Percentiles rank a stretch among this genome's conserved stretches.
Evolutionary conservation across 2,797 vertebrate genomes (phyloP).

Genomic region (Danio albolineatus): DNA sequence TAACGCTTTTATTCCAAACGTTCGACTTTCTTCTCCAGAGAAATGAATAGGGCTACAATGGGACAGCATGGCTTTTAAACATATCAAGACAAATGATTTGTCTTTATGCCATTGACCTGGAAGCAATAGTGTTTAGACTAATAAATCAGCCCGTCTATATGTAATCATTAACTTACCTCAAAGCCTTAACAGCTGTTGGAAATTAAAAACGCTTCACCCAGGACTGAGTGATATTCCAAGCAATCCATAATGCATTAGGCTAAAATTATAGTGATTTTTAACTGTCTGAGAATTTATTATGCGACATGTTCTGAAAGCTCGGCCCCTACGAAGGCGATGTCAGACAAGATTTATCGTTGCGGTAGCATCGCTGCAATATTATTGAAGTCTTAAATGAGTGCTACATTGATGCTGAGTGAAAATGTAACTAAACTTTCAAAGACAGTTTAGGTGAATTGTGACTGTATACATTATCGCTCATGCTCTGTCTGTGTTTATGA

Average conservation of each 20-base stretch:
- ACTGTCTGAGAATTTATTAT: slow-evolving; percentile 99
- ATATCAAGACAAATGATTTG: slow-evolving; percentile 99
- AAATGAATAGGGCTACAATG: slow-evolving; percentile 89
- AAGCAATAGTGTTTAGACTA: slow-evolving; percentile 97
- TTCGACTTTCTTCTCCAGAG: slow-evolving; percentile 76
- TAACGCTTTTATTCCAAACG: slow-evolving; percentile 67
- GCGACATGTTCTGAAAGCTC: slow-evolving; percentile 94
- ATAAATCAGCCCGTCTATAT: slow-evolving; percentile 99
- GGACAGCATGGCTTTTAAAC: slow-evolving; percentile 93
- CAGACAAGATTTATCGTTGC: slow-evolving; percentile 92
- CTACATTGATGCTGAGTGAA: slow-evolving; percentile 89
- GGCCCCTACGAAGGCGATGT: slow-evolving; percentile 91
- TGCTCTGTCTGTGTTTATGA: slow-evolving; percentile 54
- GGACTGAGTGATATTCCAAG: slow-evolving; percentile 98
- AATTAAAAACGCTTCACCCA: slow-evolving; percentile 99
- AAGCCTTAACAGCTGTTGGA: slow-evolving; percentile 99
- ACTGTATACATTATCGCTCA: slow-evolving; percentile 75
- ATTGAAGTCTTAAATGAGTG: slow-evolving; percentile 92
- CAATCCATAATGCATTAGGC: slow-evolving; percentile 99
- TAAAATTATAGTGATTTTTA: slow-evolving; percentile 99
- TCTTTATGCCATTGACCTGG: slow-evolving; percentile 99
- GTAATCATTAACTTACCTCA: slow-evolving; percentile 99
- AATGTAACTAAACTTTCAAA: slow-evolving; percentile 84
- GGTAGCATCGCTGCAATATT: slow-evolving; percentile 86
- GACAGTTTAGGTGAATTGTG: slow-evolving; percentile 83